A percentile compares a stretch with the other conserved stretches of the same genome.
Evolutionary conservation across 2,113 vertebrate species (phyloP).

Genomic region (human): DNA sequence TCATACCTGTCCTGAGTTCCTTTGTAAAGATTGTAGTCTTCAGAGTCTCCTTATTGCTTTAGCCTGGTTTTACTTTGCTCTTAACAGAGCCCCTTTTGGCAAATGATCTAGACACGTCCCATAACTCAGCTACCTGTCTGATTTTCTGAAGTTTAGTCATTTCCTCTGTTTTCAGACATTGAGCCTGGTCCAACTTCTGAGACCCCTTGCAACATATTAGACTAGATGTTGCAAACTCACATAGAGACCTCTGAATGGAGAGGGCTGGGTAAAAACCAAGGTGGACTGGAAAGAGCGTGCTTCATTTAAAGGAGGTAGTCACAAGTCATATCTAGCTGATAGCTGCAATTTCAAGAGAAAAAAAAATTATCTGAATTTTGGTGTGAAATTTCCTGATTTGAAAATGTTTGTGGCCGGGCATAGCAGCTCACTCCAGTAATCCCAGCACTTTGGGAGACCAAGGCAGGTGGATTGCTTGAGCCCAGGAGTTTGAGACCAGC

Average conservation of each 20-base stretch:
- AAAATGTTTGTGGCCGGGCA: neutral
- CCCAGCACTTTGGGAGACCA: no score
- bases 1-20: neutral
- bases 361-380: neutral
- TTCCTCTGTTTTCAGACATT: neutral
- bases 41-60: neutral
- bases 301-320: neutral
- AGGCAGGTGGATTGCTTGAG: no score
- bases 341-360: neutral
- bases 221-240: neutral
- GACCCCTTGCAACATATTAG: neutral
- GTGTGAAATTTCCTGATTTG: slow-evolving; percentile 15
- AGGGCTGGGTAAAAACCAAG: neutral
- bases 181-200: neutral
- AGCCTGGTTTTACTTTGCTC: neutral
- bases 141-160: neutral
- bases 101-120: neutral
- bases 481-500: no score
- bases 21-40: neutral
- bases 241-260: neutral
- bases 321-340: no score
- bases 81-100: neutral
- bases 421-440: no score
- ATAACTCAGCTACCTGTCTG: neutral
- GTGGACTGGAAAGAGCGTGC: neutral